Base-by-base conservation (phyloP, 2,888 invertebrate species). In the Cheilosia urbana region DNA sequence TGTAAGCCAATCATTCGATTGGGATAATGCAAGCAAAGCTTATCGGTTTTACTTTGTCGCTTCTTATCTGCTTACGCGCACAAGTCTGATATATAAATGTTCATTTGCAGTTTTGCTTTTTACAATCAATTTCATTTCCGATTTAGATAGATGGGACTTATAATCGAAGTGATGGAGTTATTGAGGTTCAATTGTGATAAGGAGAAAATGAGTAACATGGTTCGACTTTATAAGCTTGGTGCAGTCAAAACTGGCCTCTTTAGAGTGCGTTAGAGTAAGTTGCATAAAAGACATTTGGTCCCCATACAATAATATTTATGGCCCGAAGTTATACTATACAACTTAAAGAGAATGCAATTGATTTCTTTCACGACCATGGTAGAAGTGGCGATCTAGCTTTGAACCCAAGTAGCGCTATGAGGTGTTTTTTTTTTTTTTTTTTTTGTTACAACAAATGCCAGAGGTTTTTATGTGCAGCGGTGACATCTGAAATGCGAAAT, bases 41-140 rank as follows among this genome's bases (percentile, higher is more conserved):
- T 71, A 82, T 77, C 66, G 77, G 72, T 72, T 73, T 80, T 60
- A 47, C 60, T 77, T 82, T 68, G 66, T 42, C 78, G 78, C 68
- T 58, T 63, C 62, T 83, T 83, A 78, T 83, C 42, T 24, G 11
- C 13, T 60, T 30, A 27, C 45, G 13, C 24, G 53, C 27, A 55
- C 13, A 37, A 0, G 51, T 42, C 62, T 68, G 68, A 73, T 60
- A 17, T 1, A 51, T 24, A 51, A 4, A 51, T 51, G 13, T 27
- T 51, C 13, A 15, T 7, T 51, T 51, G 49, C 7, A 49, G 13
- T 24, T 21, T 6, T 55, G 27, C 24, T 51, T 40, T 65, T 7
- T 65, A 51, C 65, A 65, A 51, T 65, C 37, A 37, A 51, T 51
- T 51, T 21, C 15, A 37, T 51, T 65, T 65, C 51, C 65, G 34